phyloP scores from a whole-genome alignment of 2,888 invertebrate species.

The Drosophila glabriapex region DNA sequence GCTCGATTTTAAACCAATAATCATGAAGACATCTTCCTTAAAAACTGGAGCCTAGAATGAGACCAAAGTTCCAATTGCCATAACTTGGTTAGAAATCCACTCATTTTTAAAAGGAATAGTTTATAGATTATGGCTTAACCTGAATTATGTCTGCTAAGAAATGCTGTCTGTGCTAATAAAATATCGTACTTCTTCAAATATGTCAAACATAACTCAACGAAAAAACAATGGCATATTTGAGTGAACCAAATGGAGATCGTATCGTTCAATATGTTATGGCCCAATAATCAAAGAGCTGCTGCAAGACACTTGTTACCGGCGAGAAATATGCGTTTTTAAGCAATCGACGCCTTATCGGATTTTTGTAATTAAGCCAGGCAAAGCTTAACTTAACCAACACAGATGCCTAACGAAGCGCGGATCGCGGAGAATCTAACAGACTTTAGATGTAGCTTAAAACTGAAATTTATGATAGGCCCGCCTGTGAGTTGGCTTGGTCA shows the following conservation, averaged over 20 bases:
- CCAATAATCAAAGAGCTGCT: conserved; percentile 50
- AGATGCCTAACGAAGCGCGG: conserved; percentile 49
- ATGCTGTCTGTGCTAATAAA: neutral
- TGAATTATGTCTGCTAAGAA: neutral
- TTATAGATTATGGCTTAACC: neutral
- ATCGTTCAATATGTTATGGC: conserved; percentile 33
- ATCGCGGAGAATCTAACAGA: conserved; percentile 6
- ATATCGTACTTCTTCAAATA: neutral
- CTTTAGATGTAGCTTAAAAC: conserved; percentile 72
- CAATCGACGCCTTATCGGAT: conserved; percentile 67
- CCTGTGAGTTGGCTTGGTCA: conserved; percentile 58
- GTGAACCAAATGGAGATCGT: conserved; percentile 36
- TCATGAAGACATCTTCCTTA: too few species aligned
- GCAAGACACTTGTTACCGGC: conserved; percentile 62
- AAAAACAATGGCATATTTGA: conserved; percentile 65
- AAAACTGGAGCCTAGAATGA: too few species aligned
- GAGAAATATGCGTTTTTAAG: conserved; percentile 51
- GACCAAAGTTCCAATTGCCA: neutral
- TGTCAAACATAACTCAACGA: neutral
- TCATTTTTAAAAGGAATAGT: neutral
- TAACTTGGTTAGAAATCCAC: neutral
- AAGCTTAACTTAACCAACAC: conserved; percentile 12
- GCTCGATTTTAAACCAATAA: too few species aligned
- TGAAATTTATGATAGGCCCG: conserved; percentile 73
- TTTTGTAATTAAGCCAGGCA: conserved; percentile 67